Evolutionary conservation across 2,888 invertebrate genomes (phyloP).

Genomic region (Papilio demoleus): DNA sequence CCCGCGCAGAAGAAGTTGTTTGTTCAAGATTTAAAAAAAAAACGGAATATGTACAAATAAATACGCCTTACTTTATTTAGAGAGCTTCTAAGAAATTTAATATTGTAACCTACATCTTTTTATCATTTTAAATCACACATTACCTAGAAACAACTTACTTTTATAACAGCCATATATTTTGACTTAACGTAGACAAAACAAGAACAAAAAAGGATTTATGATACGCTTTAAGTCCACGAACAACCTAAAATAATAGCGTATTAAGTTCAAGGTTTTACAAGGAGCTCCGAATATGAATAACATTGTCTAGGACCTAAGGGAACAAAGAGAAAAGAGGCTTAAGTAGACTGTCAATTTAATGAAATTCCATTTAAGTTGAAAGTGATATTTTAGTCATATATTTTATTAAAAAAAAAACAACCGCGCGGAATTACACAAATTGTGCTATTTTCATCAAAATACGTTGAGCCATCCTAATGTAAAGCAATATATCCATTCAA

Average conservation of each 20-base stretch:
- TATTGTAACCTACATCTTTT: no score
- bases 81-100: no score
- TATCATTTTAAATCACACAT: not conserved
- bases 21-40: no score
- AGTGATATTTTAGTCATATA: not conserved
- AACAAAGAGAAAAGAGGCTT: constrained; percentile 12
- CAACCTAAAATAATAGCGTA: constrained; percentile 8
- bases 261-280: constrained; percentile 15
- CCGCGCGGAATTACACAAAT: no score
- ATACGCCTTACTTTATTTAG: not conserved
- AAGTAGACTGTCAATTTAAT: not conserved
- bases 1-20: no score
- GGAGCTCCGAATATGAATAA: constrained; percentile 1
- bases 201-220: constrained; percentile 5
- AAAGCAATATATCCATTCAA: no score
- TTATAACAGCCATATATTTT: not conserved
- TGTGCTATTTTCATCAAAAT: no score
- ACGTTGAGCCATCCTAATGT: no score
- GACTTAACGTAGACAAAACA: not conserved
- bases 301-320: not conserved
- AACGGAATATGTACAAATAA: not conserved
- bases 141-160: not conserved
- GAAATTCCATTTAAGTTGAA: not conserved
- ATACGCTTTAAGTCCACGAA: constrained; percentile 1
- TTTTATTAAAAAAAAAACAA: not conserved